Conservation (phyloP, 2,113 vertebrate genomes). For the Benitochromis conjunctus region DNA sequence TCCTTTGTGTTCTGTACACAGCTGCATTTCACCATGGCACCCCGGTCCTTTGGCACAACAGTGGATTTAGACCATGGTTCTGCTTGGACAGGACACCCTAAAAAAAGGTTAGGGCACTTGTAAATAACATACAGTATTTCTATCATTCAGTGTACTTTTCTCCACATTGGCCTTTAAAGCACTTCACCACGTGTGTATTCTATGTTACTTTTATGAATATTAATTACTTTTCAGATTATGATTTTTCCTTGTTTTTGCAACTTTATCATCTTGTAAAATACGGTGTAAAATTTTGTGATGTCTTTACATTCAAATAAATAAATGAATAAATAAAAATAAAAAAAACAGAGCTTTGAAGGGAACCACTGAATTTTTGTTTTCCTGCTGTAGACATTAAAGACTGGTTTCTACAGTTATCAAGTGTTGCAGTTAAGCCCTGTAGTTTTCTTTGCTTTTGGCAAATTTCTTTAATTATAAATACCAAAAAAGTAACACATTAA, state of each 20-base stretch:
- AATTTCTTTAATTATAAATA: not conserved
- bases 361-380: not conserved
- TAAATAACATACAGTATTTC: not conserved
- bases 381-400: not conserved
- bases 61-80: not conserved
- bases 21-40: not conserved
- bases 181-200: not conserved
- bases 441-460: not conserved
- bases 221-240: not conserved
- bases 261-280: not conserved
- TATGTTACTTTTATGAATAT: not conserved
- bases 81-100: not conserved
- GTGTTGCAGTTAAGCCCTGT: not conserved
- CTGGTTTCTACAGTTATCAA: not conserved
- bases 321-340: fast-evolving
- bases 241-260: not conserved
- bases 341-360: not conserved
- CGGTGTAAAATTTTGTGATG: not conserved
- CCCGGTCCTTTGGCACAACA: not conserved
- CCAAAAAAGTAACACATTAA: not conserved
- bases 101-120: not conserved
- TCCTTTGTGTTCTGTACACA: not conserved
- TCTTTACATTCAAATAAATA: not conserved
- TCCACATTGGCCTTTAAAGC: not conserved
- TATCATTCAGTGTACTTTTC: not conserved